Conservation (phyloP, 53 echinoderm and acorn worm species). For the Arbacia lixula region DNA sequence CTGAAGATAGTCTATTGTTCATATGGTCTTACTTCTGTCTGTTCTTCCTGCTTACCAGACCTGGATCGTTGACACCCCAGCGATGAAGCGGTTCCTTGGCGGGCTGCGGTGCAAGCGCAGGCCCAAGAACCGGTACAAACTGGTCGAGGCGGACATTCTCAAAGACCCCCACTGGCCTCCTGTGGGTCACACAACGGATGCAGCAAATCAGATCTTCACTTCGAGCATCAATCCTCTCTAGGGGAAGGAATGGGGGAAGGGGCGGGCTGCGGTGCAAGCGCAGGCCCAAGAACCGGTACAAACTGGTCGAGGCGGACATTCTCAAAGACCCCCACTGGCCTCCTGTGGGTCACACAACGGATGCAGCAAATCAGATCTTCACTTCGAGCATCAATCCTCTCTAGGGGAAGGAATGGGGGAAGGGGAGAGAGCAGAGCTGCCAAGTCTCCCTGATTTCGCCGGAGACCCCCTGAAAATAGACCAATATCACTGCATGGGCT, state of each 20-base stretch:
- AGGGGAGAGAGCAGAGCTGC: too few relatives aligned
- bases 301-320: constrained; percentile 74
- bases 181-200: constrained; percentile 31
- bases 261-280: constrained; percentile 81
- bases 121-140: constrained; percentile 87
- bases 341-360: constrained; percentile 56
- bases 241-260: too few relatives aligned
- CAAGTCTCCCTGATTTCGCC: too few relatives aligned
- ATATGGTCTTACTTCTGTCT: too few relatives aligned
- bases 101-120: constrained; percentile 70
- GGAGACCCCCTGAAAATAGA: too few relatives aligned
- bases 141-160: constrained; percentile 67
- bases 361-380: not conserved
- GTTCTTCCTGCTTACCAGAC: constrained; percentile 39
- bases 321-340: constrained; percentile 75
- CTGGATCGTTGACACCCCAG: constrained; percentile 67
- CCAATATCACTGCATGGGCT: too few relatives aligned
- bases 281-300: constrained; percentile 84
- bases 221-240: constrained; percentile 20
- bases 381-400: constrained; percentile 20
- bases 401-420: too few relatives aligned
- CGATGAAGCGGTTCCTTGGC: constrained; percentile 52
- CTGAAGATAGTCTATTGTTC: too few relatives aligned
- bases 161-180: constrained; percentile 83
- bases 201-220: not conserved